Conservation (phyloP, 2,113 vertebrate genomes). For the Pomatostomus ruficeps region DNA sequence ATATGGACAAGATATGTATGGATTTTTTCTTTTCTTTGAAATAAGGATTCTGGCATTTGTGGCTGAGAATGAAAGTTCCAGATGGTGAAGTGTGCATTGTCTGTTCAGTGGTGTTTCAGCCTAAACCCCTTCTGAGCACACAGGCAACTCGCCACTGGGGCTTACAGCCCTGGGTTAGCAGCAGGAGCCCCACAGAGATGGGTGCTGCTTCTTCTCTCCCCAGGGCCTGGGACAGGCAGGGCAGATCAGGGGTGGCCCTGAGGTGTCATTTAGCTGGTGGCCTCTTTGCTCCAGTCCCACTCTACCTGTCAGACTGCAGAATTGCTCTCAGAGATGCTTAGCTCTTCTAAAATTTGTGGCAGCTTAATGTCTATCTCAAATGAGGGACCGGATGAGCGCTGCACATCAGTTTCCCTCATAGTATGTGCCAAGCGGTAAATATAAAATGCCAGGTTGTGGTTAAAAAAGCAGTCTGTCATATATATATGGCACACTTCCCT, state of each 20-base stretch:
- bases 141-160: background rate
- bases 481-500: background rate
- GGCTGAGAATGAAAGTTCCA: background rate
- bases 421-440: background rate
- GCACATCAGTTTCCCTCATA: background rate
- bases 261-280: background rate
- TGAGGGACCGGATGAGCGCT: background rate
- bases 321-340: background rate
- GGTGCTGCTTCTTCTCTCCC: background rate
- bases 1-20: background rate
- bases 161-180: background rate
- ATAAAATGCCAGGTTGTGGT: background rate
- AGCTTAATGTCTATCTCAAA: background rate
- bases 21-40: background rate
- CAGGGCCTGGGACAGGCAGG: fast-evolving
- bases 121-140: background rate
- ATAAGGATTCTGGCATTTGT: background rate
- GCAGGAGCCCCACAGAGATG: background rate
- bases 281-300: background rate
- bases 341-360: background rate
- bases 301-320: background rate
- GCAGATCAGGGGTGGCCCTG: background rate
- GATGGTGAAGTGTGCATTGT: background rate
- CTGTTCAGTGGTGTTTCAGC: background rate
- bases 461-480: background rate